phyloP scores from a whole-genome alignment of 2,888 invertebrate species.

The Choreutis nemorana region DNA sequence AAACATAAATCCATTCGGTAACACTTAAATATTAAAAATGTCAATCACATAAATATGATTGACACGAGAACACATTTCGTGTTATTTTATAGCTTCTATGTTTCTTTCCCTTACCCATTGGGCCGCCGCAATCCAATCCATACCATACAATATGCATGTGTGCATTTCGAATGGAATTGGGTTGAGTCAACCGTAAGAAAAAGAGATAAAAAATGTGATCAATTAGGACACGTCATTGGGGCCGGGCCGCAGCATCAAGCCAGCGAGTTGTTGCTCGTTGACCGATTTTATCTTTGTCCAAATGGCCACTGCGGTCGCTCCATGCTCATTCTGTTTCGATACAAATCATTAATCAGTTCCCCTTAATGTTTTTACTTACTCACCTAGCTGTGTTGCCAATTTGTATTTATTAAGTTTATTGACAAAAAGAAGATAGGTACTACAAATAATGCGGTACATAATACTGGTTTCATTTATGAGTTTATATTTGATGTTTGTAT shows the following conservation, averaged over 20 bases:
- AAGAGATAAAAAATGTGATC: constrained; percentile 16
- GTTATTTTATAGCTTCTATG: not conserved
- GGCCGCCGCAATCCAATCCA: too few relatives aligned
- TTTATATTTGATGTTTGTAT: too few relatives aligned
- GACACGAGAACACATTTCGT: too few relatives aligned
- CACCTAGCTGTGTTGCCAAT: constrained; percentile 7
- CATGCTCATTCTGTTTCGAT: constrained; percentile 17
- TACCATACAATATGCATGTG: too few relatives aligned
- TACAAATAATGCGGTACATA: not conserved
- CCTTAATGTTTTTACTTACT: constrained; percentile 18
- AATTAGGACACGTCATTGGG: constrained; percentile 31
- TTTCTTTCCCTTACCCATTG: not conserved
- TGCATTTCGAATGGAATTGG: constrained; percentile 13
- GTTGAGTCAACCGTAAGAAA: constrained; percentile 17
- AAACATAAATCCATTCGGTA: too few relatives aligned
- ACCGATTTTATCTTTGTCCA: constrained; percentile 33
- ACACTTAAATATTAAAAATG: too few relatives aligned
- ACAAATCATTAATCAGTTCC: constrained; percentile 22
- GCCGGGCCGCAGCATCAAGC: constrained; percentile 20
- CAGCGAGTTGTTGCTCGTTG: constrained; percentile 30
- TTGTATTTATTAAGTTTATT: constrained; percentile 1
- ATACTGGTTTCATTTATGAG: too few relatives aligned
- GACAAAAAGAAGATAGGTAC: constrained; percentile 1
- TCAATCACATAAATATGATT: too few relatives aligned
- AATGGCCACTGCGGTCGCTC: constrained; percentile 17